Percentiles rank a stretch among this genome's conserved stretches.
Evolutionary conservation across 1,140 invertebrate genomes (phyloP).

Genomic region (Steinernema khuongi): DNA sequence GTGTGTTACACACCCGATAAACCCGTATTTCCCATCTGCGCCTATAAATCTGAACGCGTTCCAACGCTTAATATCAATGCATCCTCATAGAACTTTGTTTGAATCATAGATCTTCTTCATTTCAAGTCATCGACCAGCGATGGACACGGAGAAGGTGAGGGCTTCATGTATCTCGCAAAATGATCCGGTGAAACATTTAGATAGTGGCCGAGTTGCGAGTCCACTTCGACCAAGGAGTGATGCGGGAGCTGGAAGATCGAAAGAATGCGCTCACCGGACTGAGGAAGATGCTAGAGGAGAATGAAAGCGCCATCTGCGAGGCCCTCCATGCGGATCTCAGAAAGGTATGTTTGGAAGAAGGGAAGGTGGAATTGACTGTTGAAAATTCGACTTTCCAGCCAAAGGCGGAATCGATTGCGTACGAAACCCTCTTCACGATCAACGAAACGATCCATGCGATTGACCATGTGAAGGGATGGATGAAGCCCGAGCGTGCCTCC

Average conservation of each 20-base stretch:
- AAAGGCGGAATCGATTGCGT: not conserved
- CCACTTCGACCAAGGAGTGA: not conserved
- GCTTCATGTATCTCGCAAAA: not conserved
- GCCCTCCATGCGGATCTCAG: not conserved
- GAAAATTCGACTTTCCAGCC: too few species aligned
- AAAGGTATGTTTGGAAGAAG: too few species aligned
- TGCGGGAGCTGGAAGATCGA: not conserved
- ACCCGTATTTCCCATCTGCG: too few species aligned
- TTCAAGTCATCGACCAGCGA: not conserved
- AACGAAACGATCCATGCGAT: not conserved
- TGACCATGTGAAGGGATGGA: not conserved
- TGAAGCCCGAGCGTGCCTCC: not conserved
- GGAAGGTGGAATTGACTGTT: too few species aligned
- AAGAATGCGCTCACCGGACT: not conserved
- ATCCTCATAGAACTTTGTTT: not conserved
- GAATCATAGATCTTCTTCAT: not conserved
- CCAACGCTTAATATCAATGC: too few species aligned
- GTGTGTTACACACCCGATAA: too few species aligned
- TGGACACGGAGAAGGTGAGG: not conserved
- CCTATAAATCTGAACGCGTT: not conserved
- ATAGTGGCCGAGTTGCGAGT: not conserved
- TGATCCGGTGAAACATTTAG: not conserved
- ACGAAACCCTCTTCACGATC: constrained; percentile 6
- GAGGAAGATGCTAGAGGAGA: not conserved
- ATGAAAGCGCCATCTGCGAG: not conserved